Conservation (phyloP, 23 tunicate genomes). For the Ciona savignyi region DNA sequence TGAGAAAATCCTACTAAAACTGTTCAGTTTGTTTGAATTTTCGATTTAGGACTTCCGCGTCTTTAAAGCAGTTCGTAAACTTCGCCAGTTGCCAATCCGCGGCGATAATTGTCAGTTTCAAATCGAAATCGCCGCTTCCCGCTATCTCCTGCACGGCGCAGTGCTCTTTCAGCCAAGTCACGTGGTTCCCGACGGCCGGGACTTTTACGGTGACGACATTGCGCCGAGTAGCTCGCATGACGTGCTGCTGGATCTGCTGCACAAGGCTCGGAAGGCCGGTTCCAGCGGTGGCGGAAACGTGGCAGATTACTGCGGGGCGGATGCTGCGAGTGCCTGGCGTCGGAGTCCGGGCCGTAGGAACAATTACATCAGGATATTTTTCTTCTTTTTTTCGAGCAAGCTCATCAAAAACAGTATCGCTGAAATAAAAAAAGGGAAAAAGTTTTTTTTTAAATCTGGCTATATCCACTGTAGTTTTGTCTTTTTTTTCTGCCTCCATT, state of each 20-base stretch:
- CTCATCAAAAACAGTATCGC: too few species aligned
- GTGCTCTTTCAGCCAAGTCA: slow-evolving; percentile 38
- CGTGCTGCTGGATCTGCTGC: slow-evolving; percentile 26
- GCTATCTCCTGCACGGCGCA: slow-evolving; percentile 20
- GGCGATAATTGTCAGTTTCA: slow-evolving; percentile 14
- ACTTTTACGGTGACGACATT: slow-evolving; percentile 14
- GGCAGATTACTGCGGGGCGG: slow-evolving; percentile 45
- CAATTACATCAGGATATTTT: background rate
- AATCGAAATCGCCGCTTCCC: slow-evolving; percentile 26
- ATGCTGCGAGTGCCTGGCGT: background rate
- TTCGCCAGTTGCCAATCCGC: slow-evolving; percentile 26
- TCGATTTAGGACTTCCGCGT: slow-evolving; percentile 7
- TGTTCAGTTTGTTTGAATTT: too few species aligned
- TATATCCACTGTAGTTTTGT: too few species aligned
- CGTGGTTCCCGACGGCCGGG: slow-evolving; percentile 53
- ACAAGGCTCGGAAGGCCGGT: slow-evolving; percentile 25
- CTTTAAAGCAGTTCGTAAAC: slow-evolving; percentile 4
- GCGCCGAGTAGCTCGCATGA: slow-evolving; percentile 47
- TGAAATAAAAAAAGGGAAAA: too few species aligned
- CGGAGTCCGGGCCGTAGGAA: background rate
- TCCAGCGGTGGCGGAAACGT: slow-evolving; percentile 31
- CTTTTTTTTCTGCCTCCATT: too few species aligned
- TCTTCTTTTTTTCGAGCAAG: too few species aligned
- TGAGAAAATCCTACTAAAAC: too few species aligned
- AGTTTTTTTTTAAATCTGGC: too few species aligned